Conservation (phyloP, 2,797 vertebrate genomes). For the Hypotaenidia okinawae region DNA sequence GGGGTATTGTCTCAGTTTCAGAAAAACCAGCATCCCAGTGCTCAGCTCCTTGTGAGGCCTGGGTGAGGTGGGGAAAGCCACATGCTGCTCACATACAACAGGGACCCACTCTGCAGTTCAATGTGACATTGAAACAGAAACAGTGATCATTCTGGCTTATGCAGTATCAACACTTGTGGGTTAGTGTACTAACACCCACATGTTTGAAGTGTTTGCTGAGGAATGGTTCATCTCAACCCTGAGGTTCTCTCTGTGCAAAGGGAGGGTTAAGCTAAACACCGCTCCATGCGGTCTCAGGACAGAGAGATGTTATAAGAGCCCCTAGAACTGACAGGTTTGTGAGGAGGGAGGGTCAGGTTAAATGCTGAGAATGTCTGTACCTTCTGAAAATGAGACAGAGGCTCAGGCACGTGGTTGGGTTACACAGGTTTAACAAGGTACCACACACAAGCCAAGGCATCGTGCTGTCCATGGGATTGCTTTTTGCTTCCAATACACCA, state of each 20-base stretch:
- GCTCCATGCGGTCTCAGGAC: background rate
- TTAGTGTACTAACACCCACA: background rate
- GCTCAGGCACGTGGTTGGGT: background rate
- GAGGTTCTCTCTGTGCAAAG: background rate
- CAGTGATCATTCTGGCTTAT: slow-evolving; percentile 72
- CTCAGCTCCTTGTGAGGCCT: background rate
- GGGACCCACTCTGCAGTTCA: slow-evolving; percentile 84
- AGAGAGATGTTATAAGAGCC: background rate
- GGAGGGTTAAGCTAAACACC: background rate
- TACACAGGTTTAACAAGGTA: background rate
- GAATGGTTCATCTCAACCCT: background rate
- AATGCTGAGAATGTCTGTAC: background rate
- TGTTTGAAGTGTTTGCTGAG: background rate
- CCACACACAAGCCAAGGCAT: background rate
- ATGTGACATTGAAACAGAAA: slow-evolving; percentile 79
- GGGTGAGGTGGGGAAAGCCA: slow-evolving; percentile 72
- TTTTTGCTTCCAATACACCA: background rate
- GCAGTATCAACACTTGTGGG: background rate
- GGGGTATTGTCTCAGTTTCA: slow-evolving; percentile 30
- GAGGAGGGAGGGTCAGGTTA: background rate
- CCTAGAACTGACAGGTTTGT: background rate
- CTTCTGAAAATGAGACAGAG: background rate
- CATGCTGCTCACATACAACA: slow-evolving; percentile 89
- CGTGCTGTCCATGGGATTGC: background rate
- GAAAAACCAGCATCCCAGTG: slow-evolving; percentile 24